Percentiles rank a stretch among this genome's conserved stretches.
Conservation (phyloP, 2,888 invertebrate genomes). For the Drepana falcataria region DNA sequence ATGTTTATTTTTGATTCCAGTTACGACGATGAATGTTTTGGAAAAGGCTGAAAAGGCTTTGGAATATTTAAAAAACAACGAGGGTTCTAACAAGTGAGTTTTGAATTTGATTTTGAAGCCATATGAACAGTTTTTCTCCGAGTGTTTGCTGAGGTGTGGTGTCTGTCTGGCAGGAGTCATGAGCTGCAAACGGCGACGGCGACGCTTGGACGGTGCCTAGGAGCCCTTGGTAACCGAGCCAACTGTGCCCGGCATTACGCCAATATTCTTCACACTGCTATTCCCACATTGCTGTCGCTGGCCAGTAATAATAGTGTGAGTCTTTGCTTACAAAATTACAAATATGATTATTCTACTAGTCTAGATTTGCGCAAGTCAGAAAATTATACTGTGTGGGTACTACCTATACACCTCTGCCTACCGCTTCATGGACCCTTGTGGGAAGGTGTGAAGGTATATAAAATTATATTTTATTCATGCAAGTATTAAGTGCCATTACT, state of each 20-base stretch:
- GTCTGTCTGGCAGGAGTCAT: constrained; percentile 43
- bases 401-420: too few relatives aligned
- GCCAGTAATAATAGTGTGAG: constrained; percentile 73
- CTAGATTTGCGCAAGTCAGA: too few relatives aligned
- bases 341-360: too few relatives aligned
- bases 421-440: too few relatives aligned
- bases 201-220: constrained; percentile 64
- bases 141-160: neutral
- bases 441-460: too few relatives aligned
- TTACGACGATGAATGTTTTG: constrained; percentile 59
- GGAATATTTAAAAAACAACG: constrained; percentile 61
- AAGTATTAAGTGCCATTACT: too few relatives aligned
- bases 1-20: neutral
- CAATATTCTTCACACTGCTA: constrained; percentile 58
- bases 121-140: neutral
- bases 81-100: constrained; percentile 59
- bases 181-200: constrained; percentile 68
- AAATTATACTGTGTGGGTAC: too few relatives aligned
- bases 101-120: neutral
- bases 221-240: constrained; percentile 60
- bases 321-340: constrained; percentile 15
- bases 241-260: constrained; percentile 65
- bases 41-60: constrained; percentile 73
- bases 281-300: constrained; percentile 61
- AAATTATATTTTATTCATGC: too few relatives aligned